These are phyloP conservation scores for Chamaetylas fuelleborni DNA, from an alignment of 2,113 vertebrate species.

Conservation along the genomic window DNA sequence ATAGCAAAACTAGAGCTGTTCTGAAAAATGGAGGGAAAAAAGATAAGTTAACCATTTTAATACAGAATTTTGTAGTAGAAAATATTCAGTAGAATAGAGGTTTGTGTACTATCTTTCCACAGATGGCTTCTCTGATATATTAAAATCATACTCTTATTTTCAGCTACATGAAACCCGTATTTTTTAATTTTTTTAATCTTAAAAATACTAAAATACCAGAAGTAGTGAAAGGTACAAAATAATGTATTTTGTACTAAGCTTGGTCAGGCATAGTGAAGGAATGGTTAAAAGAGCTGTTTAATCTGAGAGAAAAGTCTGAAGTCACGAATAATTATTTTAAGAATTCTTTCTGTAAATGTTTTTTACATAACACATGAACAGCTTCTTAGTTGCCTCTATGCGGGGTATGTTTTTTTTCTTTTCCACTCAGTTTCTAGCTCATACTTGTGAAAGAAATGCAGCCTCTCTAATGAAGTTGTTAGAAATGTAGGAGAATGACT, in stretches of 20 bases:
- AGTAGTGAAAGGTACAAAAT: neutral
- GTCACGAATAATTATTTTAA: neutral
- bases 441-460: neutral
- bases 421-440: neutral
- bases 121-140: neutral
- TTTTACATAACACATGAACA: neutral
- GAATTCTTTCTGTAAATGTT: neutral
- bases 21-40: neutral
- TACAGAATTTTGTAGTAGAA: neutral
- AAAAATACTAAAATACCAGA: neutral
- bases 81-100: neutral
- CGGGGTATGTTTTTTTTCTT: neutral
- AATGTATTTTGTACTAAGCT: neutral
- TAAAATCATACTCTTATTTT: neutral
- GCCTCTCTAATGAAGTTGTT: neutral
- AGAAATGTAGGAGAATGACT: neutral
- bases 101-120: neutral
- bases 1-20: constrained; percentile 8
- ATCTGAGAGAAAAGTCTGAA: neutral
- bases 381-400: neutral
- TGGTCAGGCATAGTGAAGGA: neutral
- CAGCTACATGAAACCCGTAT: neutral
- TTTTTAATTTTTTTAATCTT: neutral
- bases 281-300: neutral
- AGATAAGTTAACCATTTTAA: neutral